phyloP scores from a whole-genome alignment of 1,140 invertebrate species.

The Dreissena polymorpha region DNA sequence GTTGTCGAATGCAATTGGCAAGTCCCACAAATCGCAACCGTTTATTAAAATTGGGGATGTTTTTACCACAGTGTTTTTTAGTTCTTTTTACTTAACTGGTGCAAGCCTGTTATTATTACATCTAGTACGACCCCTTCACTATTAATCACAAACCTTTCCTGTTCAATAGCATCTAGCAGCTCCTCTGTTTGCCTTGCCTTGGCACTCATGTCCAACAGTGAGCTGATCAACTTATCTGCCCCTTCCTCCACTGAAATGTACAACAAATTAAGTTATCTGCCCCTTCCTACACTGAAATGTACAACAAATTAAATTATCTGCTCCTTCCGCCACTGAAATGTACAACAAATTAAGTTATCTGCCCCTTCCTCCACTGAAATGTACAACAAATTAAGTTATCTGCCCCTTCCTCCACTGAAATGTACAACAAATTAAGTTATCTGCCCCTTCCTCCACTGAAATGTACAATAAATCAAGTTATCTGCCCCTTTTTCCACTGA shows the following conservation, averaged over 20 bases:
- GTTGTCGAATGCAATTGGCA: too few relatives aligned
- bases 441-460: neutral
- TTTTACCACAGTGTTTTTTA: too few relatives aligned
- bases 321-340: conserved; percentile 59
- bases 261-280: neutral
- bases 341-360: neutral
- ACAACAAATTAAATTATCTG: too few relatives aligned
- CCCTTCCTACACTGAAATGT: neutral
- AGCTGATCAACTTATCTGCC: conserved; percentile 62
- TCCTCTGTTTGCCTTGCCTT: conserved; percentile 71
- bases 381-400: too few relatives aligned
- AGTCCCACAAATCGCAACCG: too few relatives aligned
- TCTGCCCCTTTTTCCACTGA: too few relatives aligned
- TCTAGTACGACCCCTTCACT: too few relatives aligned
- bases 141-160: conserved; percentile 64
- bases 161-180: conserved; percentile 71
- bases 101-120: too few relatives aligned
- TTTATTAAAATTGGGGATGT: too few relatives aligned
- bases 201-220: conserved; percentile 69
- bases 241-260: conserved; percentile 65
- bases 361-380: neutral
- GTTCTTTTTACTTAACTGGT: too few relatives aligned
- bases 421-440: conserved; percentile 2
- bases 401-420: conserved; percentile 68
- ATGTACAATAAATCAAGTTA: too few relatives aligned